These are phyloP conservation scores for Agrilus biguttatus DNA, from an alignment of 2,888 invertebrate genomes.

Conservation along the genomic window DNA sequence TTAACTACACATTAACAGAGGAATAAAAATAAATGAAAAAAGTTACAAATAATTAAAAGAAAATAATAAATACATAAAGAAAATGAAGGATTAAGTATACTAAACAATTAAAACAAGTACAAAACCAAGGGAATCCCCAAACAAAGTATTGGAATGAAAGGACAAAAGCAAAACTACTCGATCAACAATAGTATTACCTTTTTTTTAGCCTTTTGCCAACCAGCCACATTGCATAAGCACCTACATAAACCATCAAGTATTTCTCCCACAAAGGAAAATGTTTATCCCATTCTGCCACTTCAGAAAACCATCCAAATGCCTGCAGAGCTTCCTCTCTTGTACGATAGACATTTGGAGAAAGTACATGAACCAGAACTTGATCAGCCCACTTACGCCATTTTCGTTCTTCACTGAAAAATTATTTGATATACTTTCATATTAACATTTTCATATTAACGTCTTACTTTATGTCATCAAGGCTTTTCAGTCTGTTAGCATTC, in stretches of 20 bases:
- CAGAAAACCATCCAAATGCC: constrained; percentile 89
- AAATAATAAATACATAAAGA: too few relatives aligned
- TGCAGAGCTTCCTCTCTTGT: constrained; percentile 71
- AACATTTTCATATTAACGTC: constrained; percentile 14
- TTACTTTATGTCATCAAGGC: constrained; percentile 44
- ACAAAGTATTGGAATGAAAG: not conserved
- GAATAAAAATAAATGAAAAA: not conserved
- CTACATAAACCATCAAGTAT: constrained; percentile 75
- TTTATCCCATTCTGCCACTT: constrained; percentile 83
- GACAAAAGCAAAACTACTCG: not conserved
- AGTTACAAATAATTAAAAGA: too few relatives aligned
- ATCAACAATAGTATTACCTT: constrained; percentile 35
- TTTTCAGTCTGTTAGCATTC: constrained; percentile 34
- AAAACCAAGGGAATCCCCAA: not conserved
- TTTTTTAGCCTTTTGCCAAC: constrained; percentile 80
- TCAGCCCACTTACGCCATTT: constrained; percentile 97
- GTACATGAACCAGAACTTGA: constrained; percentile 71
- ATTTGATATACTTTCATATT: constrained; percentile 1
- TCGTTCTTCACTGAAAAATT: constrained; percentile 63
- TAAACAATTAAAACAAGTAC: not conserved
- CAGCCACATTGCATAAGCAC: constrained; percentile 87
- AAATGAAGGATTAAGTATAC: too few relatives aligned
- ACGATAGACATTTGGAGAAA: constrained; percentile 95
- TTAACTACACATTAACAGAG: too few relatives aligned
- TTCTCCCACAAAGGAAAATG: constrained; percentile 81